Evolutionary conservation across 2,797 vertebrate species (phyloP), one percentile per base, ranked within the genome.

Genomic region (Chelonia mydas): DNA sequence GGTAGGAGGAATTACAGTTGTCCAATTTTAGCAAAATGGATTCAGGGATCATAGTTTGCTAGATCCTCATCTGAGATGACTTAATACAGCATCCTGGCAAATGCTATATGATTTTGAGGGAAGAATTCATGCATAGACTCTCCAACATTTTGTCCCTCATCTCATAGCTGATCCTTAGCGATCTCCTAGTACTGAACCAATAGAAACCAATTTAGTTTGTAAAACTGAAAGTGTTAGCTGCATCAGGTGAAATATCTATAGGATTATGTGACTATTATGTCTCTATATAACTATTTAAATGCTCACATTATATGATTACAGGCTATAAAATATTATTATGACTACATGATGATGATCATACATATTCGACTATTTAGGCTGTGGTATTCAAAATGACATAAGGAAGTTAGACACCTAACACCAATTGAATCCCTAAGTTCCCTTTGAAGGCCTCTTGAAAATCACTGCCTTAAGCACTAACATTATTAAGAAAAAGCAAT

Each of bases 191-290:
- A 41, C 50, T 54, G 33, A n/a, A 53, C 28, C 41, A 79, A 23
- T 9, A 74, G 41, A 89, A 54, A 15, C 4, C 4, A 50, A 65
- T 53, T 50, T 17, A 0, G 0, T 1, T 47, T 88, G 41, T 25
- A 10, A 2, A 51, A 45, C 15, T 53, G 11, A 77, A 61, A 68
- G 10, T 10, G 15, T 4, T 9, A 50, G 0, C 31, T 49, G 47
- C 61, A n/a, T 8, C 49, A 80, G 25, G 19, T 76, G 45, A 65
- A 83, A 90, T 54, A 79, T 4, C 50, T 54, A 74, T 37, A 47
- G 28, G 51, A 5, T 45, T 2, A 1, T 17, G 23, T 37, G 17
- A 45, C 27, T 37, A 5, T 51, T 79, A 45, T 1, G 7, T 61
- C 55, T 87, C 25, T 51, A 16, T 28, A 59, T 33, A 21, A 82